Evolutionary conservation across 2,113 vertebrate genomes (phyloP), one percentile per base, ranked within the genome.

Genomic region (Siniperca chuatsi): DNA sequence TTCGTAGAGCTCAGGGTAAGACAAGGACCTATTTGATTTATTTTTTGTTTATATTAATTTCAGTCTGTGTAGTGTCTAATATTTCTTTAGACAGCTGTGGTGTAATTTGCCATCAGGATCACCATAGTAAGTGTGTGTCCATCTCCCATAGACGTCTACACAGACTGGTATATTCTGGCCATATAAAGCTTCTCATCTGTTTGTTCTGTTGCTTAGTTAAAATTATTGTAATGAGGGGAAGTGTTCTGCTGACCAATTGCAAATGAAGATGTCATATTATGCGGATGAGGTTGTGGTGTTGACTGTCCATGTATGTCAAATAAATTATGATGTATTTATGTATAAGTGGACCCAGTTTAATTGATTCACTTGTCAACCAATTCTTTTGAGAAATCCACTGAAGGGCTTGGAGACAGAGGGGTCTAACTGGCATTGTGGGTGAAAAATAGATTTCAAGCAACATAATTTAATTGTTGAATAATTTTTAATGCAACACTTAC

Each of bases 321-420:
- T 94, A 92, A 94, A 95, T 82, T 21, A 90, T 81, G 40, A 87
- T 74, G 89, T 92, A 91, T 95, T 95, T 94, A 90, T 93, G 81
- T 93, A 94, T 16, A 84, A 73, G 37, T 52, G 16, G 79, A 80
- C 7, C n/a, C 40, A 0, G 33, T 69, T 48, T 91, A 65, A 64
- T 83, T 82, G 7, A 78, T 87, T 81, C 21, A 18, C n/a, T 83
- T 84, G 40, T 40, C 33, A 44, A 18, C 21, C 5, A 4, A 18
- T 35, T 72, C 2, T 74, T 25, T 76, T 69, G 7, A 42, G 21
- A 69, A 78, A 76, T 58, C 16, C 18, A 46, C 37, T 25, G 7
- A 20, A 10, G 7, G 54, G 33, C 37, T 42, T 50, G 4, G 44
- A 61, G 54, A 67, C 18, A 5, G 40, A 21, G 0, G 1, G 18